phyloP scores from a whole-genome alignment of 2,113 vertebrate genomes.

The Mustelus asterias region DNA sequence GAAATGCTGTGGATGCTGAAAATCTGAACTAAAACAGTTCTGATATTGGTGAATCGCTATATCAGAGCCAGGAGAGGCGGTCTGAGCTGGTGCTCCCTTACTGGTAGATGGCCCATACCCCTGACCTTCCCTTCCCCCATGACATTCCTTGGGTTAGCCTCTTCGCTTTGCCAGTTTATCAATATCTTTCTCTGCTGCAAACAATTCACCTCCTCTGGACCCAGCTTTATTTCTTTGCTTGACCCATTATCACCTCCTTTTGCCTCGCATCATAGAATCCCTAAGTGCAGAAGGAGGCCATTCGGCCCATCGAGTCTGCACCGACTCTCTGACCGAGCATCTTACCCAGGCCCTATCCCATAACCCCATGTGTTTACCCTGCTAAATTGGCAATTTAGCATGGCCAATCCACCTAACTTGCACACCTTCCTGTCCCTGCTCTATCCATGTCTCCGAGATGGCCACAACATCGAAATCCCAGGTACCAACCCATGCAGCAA shows the following conservation, averaged over 20 bases:
- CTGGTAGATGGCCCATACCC: neutral
- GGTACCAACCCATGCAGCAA: too few relatives aligned
- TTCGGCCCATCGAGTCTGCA: too few relatives aligned
- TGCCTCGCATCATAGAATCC: neutral
- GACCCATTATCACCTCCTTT: neutral
- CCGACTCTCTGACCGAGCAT: too few relatives aligned
- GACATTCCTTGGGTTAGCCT: neutral
- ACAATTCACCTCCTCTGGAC: neutral
- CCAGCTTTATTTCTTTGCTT: neutral
- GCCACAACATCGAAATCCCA: too few relatives aligned
- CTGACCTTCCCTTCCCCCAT: neutral
- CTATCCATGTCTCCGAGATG: too few relatives aligned
- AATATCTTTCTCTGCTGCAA: neutral
- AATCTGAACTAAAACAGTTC: neutral
- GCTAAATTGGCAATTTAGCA: too few relatives aligned
- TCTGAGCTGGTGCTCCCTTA: neutral
- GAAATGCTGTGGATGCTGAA: neutral
- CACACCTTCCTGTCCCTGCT: too few relatives aligned
- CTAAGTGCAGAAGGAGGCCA: too few relatives aligned
- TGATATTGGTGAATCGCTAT: rapidly evolving
- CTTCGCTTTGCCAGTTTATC: neutral
- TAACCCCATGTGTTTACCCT: too few relatives aligned
- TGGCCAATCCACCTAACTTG: too few relatives aligned
- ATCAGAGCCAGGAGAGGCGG: neutral
- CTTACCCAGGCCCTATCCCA: too few relatives aligned